These are phyloP conservation scores for Lamprotornis superbus DNA, from an alignment of 2,113 vertebrate genomes.

Conservation along the genomic window DNA sequence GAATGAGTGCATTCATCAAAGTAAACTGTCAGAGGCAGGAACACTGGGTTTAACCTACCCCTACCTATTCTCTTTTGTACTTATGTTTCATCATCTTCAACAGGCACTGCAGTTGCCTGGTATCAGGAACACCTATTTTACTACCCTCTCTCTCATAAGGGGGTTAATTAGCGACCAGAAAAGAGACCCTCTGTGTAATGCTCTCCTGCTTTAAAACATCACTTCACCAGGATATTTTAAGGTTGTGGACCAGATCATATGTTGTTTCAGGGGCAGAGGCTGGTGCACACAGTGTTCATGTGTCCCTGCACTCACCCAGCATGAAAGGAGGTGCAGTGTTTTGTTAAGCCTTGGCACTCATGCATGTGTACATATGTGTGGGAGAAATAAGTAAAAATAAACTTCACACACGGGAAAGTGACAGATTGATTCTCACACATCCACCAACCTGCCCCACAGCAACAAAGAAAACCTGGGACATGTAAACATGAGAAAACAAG, in stretches of 20 bases:
- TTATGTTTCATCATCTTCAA: background rate
- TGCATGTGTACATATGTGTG: background rate
- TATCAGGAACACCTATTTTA: conserved; percentile 22
- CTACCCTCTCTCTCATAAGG: conserved; percentile 40
- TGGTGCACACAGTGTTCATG: conserved; percentile 47
- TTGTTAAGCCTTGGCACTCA: background rate
- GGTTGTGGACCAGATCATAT: conserved; percentile 54
- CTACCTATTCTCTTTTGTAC: conserved; percentile 50
- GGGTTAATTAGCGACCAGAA: conserved; percentile 73
- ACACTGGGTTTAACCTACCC: conserved; percentile 47
- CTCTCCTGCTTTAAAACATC: conserved; percentile 55
- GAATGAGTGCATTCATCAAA: conserved; percentile 71
- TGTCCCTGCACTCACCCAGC: conserved; percentile 53
- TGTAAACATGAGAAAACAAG: conserved; percentile 69
- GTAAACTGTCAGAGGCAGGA: conserved; percentile 51
- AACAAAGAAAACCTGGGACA: conserved; percentile 59
- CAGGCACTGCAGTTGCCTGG: conserved; percentile 14
- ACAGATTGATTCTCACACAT: conserved; percentile 65
- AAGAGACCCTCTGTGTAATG: conserved; percentile 19
- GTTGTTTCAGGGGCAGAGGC: conserved; percentile 67
- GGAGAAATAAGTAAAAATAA: conserved; percentile 45
- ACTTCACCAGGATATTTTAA: conserved; percentile 60
- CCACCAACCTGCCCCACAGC: conserved; percentile 55
- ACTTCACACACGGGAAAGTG: conserved; percentile 22
- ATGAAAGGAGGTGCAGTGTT: conserved; percentile 22